These are phyloP conservation scores for Lophotis ruficrista DNA, from an alignment of 2,113 vertebrate species.

Conservation along the genomic window DNA sequence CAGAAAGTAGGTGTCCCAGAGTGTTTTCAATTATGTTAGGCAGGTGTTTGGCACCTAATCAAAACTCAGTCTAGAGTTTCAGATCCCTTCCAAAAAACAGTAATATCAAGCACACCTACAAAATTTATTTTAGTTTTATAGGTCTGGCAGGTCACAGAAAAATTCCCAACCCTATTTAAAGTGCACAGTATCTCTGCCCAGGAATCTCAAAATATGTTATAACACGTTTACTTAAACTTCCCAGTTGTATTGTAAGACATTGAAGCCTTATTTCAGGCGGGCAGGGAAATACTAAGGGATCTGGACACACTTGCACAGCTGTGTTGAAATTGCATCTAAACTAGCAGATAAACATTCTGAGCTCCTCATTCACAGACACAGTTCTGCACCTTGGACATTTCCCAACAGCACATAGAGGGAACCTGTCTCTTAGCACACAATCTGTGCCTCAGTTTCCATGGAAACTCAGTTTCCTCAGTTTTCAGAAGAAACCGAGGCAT, in stretches of 20 bases:
- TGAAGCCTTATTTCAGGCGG: neutral
- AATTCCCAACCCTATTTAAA: neutral
- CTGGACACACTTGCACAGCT: slow-evolving; percentile 37
- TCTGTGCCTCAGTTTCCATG: slow-evolving; percentile 68
- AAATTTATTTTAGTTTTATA: neutral
- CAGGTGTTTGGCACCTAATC: neutral
- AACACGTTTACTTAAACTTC: slow-evolving; percentile 2
- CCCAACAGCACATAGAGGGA: slow-evolving; percentile 6
- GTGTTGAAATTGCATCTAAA: slow-evolving; percentile 36
- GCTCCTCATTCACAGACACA: neutral
- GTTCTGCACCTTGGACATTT: slow-evolving; percentile 31
- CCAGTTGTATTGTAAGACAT: neutral
- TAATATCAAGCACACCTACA: neutral
- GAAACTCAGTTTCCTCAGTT: slow-evolving; percentile 19
- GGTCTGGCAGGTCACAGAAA: neutral
- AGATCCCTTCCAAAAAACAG: neutral
- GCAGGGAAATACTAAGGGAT: neutral
- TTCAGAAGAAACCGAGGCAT: neutral
- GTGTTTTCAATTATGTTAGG: neutral
- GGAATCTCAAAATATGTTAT: neutral
- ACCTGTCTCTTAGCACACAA: slow-evolving; percentile 24
- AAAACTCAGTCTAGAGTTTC: neutral
- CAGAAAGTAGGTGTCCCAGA: neutral
- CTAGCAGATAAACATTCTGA: slow-evolving; percentile 45
- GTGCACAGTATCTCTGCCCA: neutral